These are phyloP conservation scores for Trichomycterus rosablanca DNA, from an alignment of 2,113 vertebrate genomes.

Conservation along the genomic window DNA sequence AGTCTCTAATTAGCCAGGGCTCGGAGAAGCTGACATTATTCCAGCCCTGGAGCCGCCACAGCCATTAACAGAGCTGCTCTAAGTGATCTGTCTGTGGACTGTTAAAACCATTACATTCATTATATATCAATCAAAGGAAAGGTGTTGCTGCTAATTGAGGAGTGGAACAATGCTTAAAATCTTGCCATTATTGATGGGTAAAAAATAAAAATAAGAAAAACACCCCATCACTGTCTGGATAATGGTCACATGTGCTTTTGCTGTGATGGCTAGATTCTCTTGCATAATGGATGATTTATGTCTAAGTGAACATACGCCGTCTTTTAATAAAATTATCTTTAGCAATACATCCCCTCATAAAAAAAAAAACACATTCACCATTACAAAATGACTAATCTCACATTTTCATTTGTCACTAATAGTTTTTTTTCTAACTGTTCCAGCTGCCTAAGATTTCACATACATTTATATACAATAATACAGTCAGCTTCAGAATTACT, in stretches of 20 bases:
- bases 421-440: too few species aligned
- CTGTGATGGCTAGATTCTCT: slow-evolving; percentile 45
- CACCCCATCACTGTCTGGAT: slow-evolving; percentile 45
- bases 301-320: slow-evolving; percentile 40
- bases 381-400: slow-evolving; percentile 30
- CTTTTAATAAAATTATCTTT: slow-evolving; percentile 47
- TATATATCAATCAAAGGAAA: slow-evolving; percentile 82
- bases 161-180: slow-evolving; percentile 76
- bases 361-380: slow-evolving; percentile 9
- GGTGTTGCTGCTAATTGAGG: slow-evolving; percentile 93
- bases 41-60: slow-evolving; percentile 33
- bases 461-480: too few species aligned
- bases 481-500: too few species aligned
- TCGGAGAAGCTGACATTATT: slow-evolving; percentile 86
- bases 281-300: slow-evolving; percentile 46
- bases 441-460: too few species aligned
- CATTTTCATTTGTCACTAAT: slow-evolving; percentile 17
- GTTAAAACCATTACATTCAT: slow-evolving; percentile 96
- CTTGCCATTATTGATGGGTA: slow-evolving; percentile 69
- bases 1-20: slow-evolving; percentile 92
- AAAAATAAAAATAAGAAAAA: slow-evolving; percentile 52
- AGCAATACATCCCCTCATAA: slow-evolving; percentile 25
- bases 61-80: slow-evolving; percentile 93
- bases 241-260: slow-evolving; percentile 43
- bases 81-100: slow-evolving; percentile 94